phyloP scores from a whole-genome alignment of 2,797 vertebrate species.

The Girardinus metallicus region DNA sequence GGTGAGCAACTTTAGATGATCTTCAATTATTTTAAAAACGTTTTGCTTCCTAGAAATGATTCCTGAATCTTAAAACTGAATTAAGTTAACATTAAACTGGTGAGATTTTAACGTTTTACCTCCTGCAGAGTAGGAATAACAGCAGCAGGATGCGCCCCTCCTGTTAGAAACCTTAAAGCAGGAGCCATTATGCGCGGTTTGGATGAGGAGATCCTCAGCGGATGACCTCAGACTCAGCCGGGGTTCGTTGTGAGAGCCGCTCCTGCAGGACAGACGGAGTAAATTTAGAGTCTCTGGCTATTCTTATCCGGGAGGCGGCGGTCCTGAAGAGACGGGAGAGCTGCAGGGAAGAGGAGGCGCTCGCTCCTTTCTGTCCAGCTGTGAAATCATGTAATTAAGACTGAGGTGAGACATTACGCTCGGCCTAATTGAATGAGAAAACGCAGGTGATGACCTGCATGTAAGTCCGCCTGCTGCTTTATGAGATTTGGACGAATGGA shows the following conservation, averaged over 20 bases:
- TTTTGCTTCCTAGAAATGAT: neutral
- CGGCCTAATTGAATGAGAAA: slow-evolving; percentile 51
- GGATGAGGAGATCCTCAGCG: slow-evolving; percentile 2
- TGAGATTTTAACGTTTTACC: neutral
- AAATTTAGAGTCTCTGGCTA: slow-evolving; percentile 45
- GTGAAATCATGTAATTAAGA: slow-evolving; percentile 31
- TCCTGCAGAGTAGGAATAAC: slow-evolving; percentile 42
- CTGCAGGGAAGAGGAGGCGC: neutral
- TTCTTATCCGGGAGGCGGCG: slow-evolving; percentile 29
- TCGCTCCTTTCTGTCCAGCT: slow-evolving; percentile 11
- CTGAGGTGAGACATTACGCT: slow-evolving; percentile 24
- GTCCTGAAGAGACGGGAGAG: slow-evolving; percentile 15
- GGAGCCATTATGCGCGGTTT: slow-evolving; percentile 7
- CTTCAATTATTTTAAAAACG: neutral
- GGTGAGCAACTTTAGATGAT: neutral
- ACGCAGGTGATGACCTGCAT: slow-evolving; percentile 32
- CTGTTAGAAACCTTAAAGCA: slow-evolving; percentile 4
- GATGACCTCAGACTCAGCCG: slow-evolving; percentile 54
- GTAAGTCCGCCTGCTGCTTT: slow-evolving; percentile 28
- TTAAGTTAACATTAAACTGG: neutral
- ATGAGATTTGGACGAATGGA: slow-evolving; percentile 59
- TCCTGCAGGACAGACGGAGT: slow-evolving; percentile 47
- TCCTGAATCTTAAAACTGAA: neutral
- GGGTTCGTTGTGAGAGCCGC: slow-evolving; percentile 31
- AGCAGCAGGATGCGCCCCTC: slow-evolving; percentile 6